Conservation (phyloP, 2,113 vertebrate species). For the Rhodinocichla rosea region DNA sequence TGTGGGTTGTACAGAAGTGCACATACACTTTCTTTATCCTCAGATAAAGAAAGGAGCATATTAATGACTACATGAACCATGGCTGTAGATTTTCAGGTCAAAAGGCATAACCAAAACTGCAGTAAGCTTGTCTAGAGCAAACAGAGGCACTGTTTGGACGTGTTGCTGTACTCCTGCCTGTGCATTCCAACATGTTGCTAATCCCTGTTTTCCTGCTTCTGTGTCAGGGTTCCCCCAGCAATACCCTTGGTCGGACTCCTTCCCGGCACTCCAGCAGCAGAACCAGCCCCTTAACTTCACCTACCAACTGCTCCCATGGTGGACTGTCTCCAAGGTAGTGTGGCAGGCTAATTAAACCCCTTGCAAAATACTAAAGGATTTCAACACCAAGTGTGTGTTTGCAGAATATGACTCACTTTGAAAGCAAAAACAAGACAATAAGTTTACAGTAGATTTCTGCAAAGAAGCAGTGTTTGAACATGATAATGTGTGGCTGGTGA, state of each 20-base stretch:
- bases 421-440: not conserved
- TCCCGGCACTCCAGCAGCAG: slow-evolving; percentile 89
- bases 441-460: not conserved
- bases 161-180: not conserved
- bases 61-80: not conserved
- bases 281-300: slow-evolving; percentile 94
- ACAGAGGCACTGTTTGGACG: not conserved
- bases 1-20: not conserved
- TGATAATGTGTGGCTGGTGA: not conserved
- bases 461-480: not conserved
- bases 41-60: not conserved
- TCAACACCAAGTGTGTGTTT: not conserved
- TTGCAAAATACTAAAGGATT: slow-evolving; percentile 27
- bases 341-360: slow-evolving; percentile 32
- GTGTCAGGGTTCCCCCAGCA: slow-evolving; percentile 91
- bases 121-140: not conserved
- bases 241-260: slow-evolving; percentile 89
- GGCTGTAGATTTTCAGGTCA: not conserved
- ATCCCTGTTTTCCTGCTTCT: slow-evolving; percentile 23
- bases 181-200: not conserved
- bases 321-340: slow-evolving; percentile 96
- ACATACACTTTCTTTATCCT: not conserved
- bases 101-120: not conserved
- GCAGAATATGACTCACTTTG: slow-evolving; percentile 13
- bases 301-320: slow-evolving; percentile 97